phyloP scores from a whole-genome alignment of 2,113 vertebrate species.

The Empidonax alnorum region DNA sequence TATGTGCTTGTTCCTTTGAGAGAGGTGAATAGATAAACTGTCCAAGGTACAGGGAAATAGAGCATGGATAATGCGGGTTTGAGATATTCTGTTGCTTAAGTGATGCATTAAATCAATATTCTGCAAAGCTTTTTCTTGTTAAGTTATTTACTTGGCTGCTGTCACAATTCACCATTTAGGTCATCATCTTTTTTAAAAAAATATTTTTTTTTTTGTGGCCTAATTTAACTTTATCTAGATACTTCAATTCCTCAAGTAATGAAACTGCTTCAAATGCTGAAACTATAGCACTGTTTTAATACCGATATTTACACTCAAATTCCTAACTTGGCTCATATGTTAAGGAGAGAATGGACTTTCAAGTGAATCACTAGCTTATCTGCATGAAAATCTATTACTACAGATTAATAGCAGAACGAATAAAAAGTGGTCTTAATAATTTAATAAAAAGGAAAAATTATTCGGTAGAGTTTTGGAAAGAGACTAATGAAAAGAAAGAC shows the following conservation, averaged over 20 bases:
- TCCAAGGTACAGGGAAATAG: conserved; percentile 88
- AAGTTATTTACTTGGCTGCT: conserved; percentile 89
- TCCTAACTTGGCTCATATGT: background rate
- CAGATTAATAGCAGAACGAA: background rate
- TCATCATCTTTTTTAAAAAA: conserved; percentile 77
- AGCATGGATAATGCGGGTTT: conserved; percentile 88
- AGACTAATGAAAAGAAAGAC: background rate
- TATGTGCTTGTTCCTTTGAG: conserved; percentile 71
- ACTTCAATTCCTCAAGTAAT: background rate
- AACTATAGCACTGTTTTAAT: background rate
- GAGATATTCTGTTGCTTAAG: conserved; percentile 85
- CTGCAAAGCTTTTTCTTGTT: conserved; percentile 89
- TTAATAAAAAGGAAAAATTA: background rate
- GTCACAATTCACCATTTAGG: conserved; percentile 84
- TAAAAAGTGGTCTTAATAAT: background rate
- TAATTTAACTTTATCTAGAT: conserved; percentile 63
- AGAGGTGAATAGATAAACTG: conserved; percentile 83
- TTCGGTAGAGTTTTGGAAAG: background rate
- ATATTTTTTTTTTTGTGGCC: conserved; percentile 68
- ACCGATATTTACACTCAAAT: background rate
- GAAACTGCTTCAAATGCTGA: background rate
- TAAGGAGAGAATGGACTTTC: background rate
- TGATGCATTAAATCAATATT: conserved; percentile 95
- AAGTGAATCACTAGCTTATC: background rate
- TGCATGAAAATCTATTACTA: background rate